Evolutionary conservation across 1,140 invertebrate species (phyloP).

Genomic region (Octopus sinensis): DNA sequence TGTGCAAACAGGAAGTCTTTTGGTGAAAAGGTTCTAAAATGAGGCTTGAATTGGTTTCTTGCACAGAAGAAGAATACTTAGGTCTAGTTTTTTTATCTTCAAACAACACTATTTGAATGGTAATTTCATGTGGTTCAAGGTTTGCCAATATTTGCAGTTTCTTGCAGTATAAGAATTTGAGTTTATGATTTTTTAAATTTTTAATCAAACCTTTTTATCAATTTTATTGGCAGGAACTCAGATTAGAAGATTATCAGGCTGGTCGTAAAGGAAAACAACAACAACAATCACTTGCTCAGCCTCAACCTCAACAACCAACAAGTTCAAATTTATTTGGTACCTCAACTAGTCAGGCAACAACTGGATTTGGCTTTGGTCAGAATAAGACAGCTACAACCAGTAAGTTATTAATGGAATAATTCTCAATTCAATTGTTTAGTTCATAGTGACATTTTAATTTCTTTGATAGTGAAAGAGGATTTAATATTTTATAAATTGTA

Average conservation of each 20-base stretch:
- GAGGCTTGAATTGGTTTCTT: too few species aligned
- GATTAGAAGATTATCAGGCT: constrained; percentile 87
- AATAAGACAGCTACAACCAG: constrained; percentile 14
- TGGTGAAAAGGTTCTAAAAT: too few species aligned
- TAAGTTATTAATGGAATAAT: background rate
- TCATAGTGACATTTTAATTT: background rate
- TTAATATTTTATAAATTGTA: background rate
- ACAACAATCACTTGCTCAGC: constrained; percentile 37
- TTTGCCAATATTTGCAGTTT: too few species aligned
- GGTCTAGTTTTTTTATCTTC: too few species aligned
- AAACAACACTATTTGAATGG: too few species aligned
- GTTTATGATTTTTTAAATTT: too few species aligned
- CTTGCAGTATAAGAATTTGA: too few species aligned
- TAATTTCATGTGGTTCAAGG: too few species aligned
- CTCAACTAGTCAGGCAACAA: constrained; percentile 35
- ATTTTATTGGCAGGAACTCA: constrained; percentile 67
- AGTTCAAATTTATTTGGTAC: constrained; percentile 38
- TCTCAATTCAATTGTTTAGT: background rate
- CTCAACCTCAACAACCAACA: constrained; percentile 25
- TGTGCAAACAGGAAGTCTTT: too few species aligned
- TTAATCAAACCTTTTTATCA: too few species aligned
- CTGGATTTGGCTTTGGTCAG: constrained; percentile 44
- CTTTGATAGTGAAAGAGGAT: background rate
- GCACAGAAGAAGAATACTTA: too few species aligned
- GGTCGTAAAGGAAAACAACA: constrained; percentile 73